These are phyloP conservation scores for Bufotes viridis DNA, from an alignment of 2,797 vertebrate species.

Conservation along the genomic window DNA sequence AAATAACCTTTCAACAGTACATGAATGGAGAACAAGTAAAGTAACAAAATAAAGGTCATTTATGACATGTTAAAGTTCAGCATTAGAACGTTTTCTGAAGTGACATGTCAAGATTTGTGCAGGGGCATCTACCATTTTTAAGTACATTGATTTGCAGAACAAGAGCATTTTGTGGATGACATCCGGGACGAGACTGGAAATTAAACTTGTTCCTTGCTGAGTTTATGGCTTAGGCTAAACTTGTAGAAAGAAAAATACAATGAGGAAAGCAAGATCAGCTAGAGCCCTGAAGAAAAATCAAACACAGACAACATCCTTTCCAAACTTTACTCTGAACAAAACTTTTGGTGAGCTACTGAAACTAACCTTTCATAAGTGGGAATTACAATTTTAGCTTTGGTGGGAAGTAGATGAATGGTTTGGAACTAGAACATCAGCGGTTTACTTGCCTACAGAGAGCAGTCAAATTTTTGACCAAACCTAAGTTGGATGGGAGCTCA, in stretches of 20 bases:
- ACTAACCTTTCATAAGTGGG: not conserved
- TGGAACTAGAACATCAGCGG: not conserved
- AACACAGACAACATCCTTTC: not conserved
- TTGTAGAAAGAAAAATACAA: not conserved
- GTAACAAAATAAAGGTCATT: constrained; percentile 23
- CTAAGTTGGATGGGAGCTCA: not conserved
- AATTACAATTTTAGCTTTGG: not conserved
- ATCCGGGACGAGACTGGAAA: not conserved
- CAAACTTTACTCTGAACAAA: not conserved
- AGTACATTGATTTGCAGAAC: not conserved
- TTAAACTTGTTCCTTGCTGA: not conserved
- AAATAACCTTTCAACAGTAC: constrained; percentile 21
- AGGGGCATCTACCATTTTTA: constrained; percentile 11
- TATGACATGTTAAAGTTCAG: constrained; percentile 20
- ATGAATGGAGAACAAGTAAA: constrained; percentile 26
- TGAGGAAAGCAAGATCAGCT: not conserved
- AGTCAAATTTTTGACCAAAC: too few species aligned
- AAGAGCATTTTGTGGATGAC: constrained; percentile 6
- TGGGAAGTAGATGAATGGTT: not conserved
- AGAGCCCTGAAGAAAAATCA: not conserved
- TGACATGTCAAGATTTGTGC: constrained; percentile 18
- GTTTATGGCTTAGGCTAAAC: not conserved
- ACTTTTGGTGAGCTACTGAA: not conserved
- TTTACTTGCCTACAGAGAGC: not conserved
- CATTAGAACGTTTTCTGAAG: not conserved